A percentile compares a stretch with the other conserved stretches of the same genome.
phyloP scores from a whole-genome alignment of 2,113 vertebrate species.

The Gallinago undulata region DNA sequence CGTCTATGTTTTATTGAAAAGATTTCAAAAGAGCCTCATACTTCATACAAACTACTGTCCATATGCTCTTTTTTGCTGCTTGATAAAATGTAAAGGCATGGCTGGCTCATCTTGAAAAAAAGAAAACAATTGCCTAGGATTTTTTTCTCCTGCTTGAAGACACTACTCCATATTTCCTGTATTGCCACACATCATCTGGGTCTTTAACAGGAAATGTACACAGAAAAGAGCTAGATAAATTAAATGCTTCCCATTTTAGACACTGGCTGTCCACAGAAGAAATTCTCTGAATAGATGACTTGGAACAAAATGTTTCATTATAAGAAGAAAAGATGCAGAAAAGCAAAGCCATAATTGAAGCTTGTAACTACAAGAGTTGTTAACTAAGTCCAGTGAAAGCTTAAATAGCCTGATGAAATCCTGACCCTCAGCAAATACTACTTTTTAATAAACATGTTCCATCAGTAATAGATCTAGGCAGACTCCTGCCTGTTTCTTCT shows the following conservation, averaged over 20 bases:
- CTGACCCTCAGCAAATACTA: background rate
- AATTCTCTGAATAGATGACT: background rate
- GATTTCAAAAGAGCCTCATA: background rate
- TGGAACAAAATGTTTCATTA: background rate
- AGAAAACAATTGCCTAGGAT: background rate
- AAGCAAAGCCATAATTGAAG: background rate
- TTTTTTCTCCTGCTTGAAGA: background rate
- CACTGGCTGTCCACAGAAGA: background rate
- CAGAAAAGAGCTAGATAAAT: background rate
- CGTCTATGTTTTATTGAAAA: background rate
- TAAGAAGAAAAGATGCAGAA: background rate
- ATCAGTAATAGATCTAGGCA: background rate
- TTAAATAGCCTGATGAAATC: background rate
- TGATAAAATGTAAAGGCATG: background rate
- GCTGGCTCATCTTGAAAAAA: background rate
- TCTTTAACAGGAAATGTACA: background rate
- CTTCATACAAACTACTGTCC: background rate
- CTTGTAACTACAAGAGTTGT: background rate
- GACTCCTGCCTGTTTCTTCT: background rate
- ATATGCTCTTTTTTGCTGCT: background rate
- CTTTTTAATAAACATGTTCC: background rate
- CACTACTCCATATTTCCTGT: background rate
- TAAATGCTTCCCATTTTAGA: background rate
- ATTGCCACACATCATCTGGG: background rate
- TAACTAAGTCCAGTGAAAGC: background rate